Conservation (phyloP, 1,140 invertebrate species). For the Rhyzopertha dominica region DNA sequence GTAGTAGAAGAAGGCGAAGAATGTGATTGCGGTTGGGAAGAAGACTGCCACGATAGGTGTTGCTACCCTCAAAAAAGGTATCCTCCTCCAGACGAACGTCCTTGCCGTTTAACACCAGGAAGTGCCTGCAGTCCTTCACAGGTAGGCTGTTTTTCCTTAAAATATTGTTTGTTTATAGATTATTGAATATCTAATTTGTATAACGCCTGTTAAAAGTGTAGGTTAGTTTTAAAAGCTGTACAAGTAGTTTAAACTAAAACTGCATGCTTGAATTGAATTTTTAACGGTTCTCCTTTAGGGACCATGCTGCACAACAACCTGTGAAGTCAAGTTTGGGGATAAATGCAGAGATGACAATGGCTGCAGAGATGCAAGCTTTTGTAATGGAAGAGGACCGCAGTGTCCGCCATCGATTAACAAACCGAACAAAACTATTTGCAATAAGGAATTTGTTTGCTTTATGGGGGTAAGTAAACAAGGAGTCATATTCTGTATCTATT, state of each 20-base stretch:
- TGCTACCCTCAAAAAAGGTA: slow-evolving; percentile 86
- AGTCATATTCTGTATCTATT: too few species aligned
- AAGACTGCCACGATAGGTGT: slow-evolving; percentile 88
- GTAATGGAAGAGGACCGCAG: slow-evolving; percentile 74
- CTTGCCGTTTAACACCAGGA: slow-evolving; percentile 75
- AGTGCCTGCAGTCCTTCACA: slow-evolving; percentile 78
- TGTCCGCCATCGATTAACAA: slow-evolving; percentile 90
- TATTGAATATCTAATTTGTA: slow-evolving; percentile 2
- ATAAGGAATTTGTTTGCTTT: slow-evolving; percentile 89
- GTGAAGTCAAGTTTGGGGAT: slow-evolving; percentile 76
- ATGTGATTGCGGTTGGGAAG: slow-evolving; percentile 98
- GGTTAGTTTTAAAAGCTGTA: neutral
- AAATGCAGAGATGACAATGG: slow-evolving; percentile 93
- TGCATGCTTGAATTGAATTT: slow-evolving; percentile 24
- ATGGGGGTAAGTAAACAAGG: slow-evolving; percentile 80
- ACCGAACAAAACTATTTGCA: slow-evolving; percentile 91
- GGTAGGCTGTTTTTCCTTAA: slow-evolving; percentile 45
- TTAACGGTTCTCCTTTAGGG: slow-evolving; percentile 64
- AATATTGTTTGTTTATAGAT: slow-evolving; percentile 1
- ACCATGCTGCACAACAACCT: slow-evolving; percentile 89
- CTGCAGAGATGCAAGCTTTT: slow-evolving; percentile 84
- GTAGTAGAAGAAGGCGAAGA: slow-evolving; percentile 94
- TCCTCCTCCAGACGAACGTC: slow-evolving; percentile 67
- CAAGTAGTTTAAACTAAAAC: slow-evolving; percentile 11
- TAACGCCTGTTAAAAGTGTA: neutral